Base-by-base conservation (phyloP, 2,888 invertebrate species). In the Anthophora plumipes region DNA sequence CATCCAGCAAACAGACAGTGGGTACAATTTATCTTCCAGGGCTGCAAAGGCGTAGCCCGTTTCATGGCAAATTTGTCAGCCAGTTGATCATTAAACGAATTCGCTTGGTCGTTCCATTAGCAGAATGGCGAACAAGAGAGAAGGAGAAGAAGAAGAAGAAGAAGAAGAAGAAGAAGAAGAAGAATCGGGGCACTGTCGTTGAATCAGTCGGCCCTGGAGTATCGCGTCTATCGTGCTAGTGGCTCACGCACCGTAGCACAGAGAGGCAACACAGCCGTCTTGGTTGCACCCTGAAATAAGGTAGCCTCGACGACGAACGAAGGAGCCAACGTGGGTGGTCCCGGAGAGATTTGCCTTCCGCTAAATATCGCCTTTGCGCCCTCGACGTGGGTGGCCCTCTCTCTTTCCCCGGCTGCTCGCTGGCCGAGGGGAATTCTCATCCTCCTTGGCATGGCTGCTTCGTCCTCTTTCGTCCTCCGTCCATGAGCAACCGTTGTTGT, bases 361-460 rank as follows among this genome's bases (percentile, higher is more conserved):
- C 92, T 92, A 92, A 92, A 92, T 92, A 92, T 92, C 92, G 92
- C 91, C 92, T 92, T 91, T 91, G 91, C 91, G 92, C 92, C 91
- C 91, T 90, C 92, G 86, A 91, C 91, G 91, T 92, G 92, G 92
- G 92, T 92, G 93, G 93, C 89, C 92, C 60, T 67, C 78, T 41
- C 68, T 68, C 72, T 41, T 46, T 71, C 61, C 55, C 54, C 54
- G 37, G 22, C 73, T 63, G 22, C 57, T 48, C 52, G 20, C 69
- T 76, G 74, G 85, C 72, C 75, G 70, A 85, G 83, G 82, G 77
- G 88, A 86, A 82, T 84, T 83, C 73, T 80, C 88, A 77, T 85
- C 82, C 84, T 85, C 70, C 76, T 64, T 63, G 69, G 41, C 67
- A 52, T 64, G 82, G 71, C 82, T 79, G 57, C 64, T 72, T 74